Evolutionary conservation across 92 coral and sea anemone genomes (phyloP).

Genomic region (Pocillopora meandrina): DNA sequence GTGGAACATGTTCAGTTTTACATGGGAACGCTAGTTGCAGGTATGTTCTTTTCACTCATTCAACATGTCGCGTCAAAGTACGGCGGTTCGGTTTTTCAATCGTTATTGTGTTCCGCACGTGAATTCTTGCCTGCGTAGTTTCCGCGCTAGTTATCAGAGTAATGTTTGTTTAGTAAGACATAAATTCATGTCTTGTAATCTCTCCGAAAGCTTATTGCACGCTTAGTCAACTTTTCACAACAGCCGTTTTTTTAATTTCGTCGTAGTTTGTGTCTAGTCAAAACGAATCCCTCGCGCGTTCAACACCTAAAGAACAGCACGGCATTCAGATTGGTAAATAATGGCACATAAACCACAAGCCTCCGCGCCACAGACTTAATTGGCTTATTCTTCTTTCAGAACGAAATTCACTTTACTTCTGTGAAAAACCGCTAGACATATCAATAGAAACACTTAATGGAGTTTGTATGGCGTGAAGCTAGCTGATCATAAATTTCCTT

Average conservation of each 20-base stretch:
- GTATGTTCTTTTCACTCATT: constrained; percentile 52
- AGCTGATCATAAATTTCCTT: background rate
- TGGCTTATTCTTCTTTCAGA: background rate
- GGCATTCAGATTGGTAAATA: constrained; percentile 16
- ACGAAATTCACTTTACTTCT: background rate
- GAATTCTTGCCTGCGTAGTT: constrained; percentile 49
- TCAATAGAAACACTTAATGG: background rate
- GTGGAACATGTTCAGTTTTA: constrained; percentile 68
- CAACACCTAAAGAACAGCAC: background rate
- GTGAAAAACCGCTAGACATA: background rate
- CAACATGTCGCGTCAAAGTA: background rate
- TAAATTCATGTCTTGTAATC: constrained; percentile 50
- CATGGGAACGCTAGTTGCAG: constrained; percentile 77
- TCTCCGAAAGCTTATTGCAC: constrained; percentile 40
- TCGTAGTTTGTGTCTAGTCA: background rate
- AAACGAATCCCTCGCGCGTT: constrained; percentile 7
- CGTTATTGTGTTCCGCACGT: constrained; percentile 47
- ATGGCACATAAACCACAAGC: constrained; percentile 22
- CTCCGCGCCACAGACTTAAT: constrained; percentile 16
- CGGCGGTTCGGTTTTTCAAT: constrained; percentile 10
- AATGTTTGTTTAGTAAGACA: constrained; percentile 55
- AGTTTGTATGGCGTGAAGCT: background rate
- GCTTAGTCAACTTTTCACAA: background rate
- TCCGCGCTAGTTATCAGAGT: constrained; percentile 52
- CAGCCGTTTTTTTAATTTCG: background rate